These are phyloP conservation scores for Ameiurus melas DNA, from an alignment of 2,113 vertebrate genomes.

Conservation along the genomic window DNA sequence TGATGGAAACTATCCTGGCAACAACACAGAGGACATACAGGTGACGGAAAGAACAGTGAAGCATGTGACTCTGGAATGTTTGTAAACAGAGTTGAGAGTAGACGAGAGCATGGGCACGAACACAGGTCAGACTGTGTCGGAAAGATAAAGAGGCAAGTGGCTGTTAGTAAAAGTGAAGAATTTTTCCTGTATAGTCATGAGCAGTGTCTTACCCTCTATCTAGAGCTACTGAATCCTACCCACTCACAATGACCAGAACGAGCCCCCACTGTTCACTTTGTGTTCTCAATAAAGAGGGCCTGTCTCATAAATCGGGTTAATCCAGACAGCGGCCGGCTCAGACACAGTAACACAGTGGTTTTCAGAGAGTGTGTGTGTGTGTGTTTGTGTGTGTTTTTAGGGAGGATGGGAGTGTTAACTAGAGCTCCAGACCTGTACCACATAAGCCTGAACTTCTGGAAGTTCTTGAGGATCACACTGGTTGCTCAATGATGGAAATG, in stretches of 20 bases:
- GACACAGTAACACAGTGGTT: neutral
- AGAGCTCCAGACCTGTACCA: neutral
- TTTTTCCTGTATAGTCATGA: slow-evolving; percentile 20
- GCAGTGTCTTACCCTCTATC: neutral
- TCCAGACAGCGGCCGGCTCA: slow-evolving; percentile 28
- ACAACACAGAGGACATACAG: slow-evolving; percentile 56
- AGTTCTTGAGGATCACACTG: slow-evolving; percentile 4
- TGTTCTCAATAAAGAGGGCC: slow-evolving; percentile 41
- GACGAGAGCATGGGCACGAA: neutral
- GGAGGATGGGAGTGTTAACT: neutral
- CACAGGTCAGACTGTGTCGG: slow-evolving; percentile 18
- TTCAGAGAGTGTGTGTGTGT: neutral
- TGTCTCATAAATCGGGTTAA: slow-evolving; percentile 54
- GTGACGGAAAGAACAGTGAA: slow-evolving; percentile 51
- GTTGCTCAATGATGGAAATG: neutral
- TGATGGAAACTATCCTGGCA: slow-evolving; percentile 63
- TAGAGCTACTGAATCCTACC: slow-evolving; percentile 1
- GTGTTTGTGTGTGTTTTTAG: neutral
- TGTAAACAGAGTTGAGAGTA: slow-evolving; percentile 60
- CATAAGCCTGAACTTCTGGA: neutral
- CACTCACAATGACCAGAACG: slow-evolving; percentile 23
- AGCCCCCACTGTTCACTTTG: slow-evolving; percentile 46
- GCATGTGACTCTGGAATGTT: slow-evolving; percentile 64
- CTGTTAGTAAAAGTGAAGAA: slow-evolving; percentile 17
- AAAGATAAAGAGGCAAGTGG: neutral